Evolutionary conservation across 2,113 vertebrate species (phyloP).

Genomic region (Erinaceus europaeus): DNA sequence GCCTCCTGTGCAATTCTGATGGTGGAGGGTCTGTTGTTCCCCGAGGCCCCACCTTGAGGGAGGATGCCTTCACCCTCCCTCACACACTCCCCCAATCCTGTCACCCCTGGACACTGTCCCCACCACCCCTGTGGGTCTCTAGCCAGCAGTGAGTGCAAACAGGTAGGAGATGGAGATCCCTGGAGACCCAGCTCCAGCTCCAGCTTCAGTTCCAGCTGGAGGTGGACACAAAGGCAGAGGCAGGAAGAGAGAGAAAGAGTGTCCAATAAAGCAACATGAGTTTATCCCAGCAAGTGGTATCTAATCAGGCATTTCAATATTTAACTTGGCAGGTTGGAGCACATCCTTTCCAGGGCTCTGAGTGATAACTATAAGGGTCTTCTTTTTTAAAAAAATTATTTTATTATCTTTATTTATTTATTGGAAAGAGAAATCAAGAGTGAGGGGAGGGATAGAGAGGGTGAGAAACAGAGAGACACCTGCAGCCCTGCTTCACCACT

Average conservation of each 20-base stretch:
- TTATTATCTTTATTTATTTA: no score
- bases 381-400: no score
- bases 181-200: no score
- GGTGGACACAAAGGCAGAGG: neutral
- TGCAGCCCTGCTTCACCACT: no score
- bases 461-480: no score
- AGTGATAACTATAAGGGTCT: constrained; percentile 97
- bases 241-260: neutral
- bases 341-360: constrained; percentile 98
- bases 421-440: no score
- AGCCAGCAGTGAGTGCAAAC: constrained; percentile 68
- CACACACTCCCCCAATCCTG: neutral
- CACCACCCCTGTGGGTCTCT: constrained; percentile 61
- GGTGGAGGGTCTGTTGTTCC: no score
- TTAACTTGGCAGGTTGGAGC: constrained; percentile 94
- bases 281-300: neutral
- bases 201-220: constrained; percentile 66
- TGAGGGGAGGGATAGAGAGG: no score
- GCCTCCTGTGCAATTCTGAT: neutral
- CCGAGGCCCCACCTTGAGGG: neutral
- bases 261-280: neutral
- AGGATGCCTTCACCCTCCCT: no score
- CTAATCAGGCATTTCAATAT: constrained; percentile 97
- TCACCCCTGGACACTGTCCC: neutral
- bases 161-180: constrained; percentile 78